Conservation (phyloP, 2,888 invertebrate species). For the Parochlus steinenii region DNA sequence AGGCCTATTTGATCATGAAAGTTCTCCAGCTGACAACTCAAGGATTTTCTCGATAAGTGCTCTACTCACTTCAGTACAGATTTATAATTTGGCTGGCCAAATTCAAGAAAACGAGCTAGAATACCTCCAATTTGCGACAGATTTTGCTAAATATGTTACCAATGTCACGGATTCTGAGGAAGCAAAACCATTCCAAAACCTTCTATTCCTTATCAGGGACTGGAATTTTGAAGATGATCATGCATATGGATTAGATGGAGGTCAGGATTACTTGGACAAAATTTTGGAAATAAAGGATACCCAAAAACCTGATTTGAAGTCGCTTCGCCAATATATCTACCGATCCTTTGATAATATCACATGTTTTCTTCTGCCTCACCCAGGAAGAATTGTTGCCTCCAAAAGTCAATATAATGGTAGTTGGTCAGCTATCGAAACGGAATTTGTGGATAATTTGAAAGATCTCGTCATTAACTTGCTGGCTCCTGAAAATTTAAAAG, state of each 20-base stretch:
- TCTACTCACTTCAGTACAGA: conserved; percentile 11
- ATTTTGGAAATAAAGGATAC: conserved; percentile 2
- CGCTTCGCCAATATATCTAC: conserved; percentile 9
- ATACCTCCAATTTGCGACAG: conserved; percentile 11
- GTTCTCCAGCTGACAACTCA: conserved; percentile 10
- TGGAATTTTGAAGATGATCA: conserved; percentile 11
- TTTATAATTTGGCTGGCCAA: conserved; percentile 9
- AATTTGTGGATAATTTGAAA: conserved; percentile 6
- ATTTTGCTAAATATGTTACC: conserved; percentile 7
- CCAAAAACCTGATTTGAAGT: conserved; percentile 10
- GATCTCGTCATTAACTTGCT: conserved; percentile 1
- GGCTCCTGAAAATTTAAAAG: conserved; percentile 3
- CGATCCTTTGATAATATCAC: conserved; percentile 9
- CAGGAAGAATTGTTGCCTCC: conserved; percentile 7
- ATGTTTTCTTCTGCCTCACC: conserved; percentile 12
- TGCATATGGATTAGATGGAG: conserved; percentile 11
- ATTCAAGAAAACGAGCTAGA: conserved; percentile 13
- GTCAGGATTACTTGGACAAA: conserved; percentile 1
- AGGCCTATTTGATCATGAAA: conserved; percentile 12
- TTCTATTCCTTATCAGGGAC: conserved; percentile 11
- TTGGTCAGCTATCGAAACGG: conserved; percentile 10
- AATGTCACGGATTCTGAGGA: not conserved
- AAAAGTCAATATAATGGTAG: conserved; percentile 10
- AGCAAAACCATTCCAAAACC: conserved; percentile 12
- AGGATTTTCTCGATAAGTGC: conserved; percentile 12